Evolutionary conservation across 2,113 vertebrate genomes (phyloP).

Genomic region (Thryonomys swinderianus): DNA sequence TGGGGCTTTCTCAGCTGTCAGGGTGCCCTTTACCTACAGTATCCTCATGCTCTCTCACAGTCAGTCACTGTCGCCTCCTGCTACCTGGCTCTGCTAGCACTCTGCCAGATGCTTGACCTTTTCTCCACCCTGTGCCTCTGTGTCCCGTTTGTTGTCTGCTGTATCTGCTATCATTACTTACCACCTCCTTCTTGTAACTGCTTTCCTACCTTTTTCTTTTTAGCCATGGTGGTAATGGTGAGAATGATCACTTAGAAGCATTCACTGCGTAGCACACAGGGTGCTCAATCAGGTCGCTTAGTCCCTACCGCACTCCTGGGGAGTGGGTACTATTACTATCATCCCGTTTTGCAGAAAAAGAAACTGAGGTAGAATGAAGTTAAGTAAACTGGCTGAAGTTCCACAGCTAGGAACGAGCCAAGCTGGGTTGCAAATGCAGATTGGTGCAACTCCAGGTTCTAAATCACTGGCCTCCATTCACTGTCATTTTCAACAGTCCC

Average conservation of each 20-base stretch:
- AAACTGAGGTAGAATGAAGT: constrained; percentile 12
- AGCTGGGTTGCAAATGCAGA: not conserved
- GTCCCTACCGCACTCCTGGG: not conserved
- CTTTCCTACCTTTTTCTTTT: not conserved
- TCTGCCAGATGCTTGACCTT: constrained; percentile 37
- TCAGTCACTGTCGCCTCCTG: not conserved
- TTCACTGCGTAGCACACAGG: not conserved
- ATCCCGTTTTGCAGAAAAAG: constrained; percentile 5
- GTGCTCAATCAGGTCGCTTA: not conserved
- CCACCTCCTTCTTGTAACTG: not conserved
- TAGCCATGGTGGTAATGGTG: not conserved
- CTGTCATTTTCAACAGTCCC: not conserved
- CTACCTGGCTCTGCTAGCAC: not conserved
- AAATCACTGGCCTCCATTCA: not conserved
- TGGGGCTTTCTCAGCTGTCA: not conserved
- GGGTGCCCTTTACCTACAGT: not conserved
- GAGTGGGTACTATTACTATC: not conserved
- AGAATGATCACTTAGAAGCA: not conserved
- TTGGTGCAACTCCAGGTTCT: not conserved
- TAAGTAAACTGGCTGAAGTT: not conserved
- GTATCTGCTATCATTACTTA: not conserved
- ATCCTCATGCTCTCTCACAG: not conserved
- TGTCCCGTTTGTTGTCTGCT: not conserved
- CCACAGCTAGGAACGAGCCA: not conserved
- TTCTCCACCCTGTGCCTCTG: not conserved